Evolutionary conservation across 2,113 vertebrate species (phyloP).

Genomic region (Grammomys dolichurus): DNA sequence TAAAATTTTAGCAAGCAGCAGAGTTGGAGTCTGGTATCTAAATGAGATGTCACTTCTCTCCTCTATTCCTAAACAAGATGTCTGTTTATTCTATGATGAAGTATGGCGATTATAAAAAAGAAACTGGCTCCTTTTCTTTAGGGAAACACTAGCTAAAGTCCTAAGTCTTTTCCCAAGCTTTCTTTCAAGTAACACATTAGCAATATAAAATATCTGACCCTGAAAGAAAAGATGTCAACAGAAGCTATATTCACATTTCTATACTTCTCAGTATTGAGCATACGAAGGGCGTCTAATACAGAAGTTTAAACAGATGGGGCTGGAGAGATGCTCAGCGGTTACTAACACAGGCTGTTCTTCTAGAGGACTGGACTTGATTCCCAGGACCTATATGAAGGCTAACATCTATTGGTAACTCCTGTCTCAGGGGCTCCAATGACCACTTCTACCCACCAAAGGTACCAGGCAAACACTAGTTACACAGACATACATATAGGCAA

Average conservation of each 20-base stretch:
- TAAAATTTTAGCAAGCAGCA: not conserved
- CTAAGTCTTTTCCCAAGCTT: not conserved
- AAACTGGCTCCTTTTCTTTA: not conserved
- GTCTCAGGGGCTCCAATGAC: not conserved
- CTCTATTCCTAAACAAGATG: not conserved
- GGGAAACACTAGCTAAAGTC: constrained; percentile 23
- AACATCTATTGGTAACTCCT: not conserved
- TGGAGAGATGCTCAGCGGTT: not conserved
- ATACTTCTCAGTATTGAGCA: not conserved
- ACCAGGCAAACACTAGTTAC: not conserved
- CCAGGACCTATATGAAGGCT: not conserved
- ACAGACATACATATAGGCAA: not conserved
- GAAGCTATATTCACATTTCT: constrained; percentile 20
- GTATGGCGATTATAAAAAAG: not conserved
- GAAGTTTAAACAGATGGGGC: not conserved
- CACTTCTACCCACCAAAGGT: not conserved
- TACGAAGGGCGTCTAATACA: not conserved
- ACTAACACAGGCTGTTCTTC: not conserved
- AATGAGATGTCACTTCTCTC: not conserved
- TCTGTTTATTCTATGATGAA: not conserved
- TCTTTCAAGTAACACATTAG: not conserved
- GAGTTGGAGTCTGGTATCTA: not conserved
- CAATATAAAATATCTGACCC: constrained; percentile 25
- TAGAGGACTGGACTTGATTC: not conserved
- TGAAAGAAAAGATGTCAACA: constrained; percentile 3